Conservation (phyloP, 2,888 invertebrate species). For the Cephalotes varians region DNA sequence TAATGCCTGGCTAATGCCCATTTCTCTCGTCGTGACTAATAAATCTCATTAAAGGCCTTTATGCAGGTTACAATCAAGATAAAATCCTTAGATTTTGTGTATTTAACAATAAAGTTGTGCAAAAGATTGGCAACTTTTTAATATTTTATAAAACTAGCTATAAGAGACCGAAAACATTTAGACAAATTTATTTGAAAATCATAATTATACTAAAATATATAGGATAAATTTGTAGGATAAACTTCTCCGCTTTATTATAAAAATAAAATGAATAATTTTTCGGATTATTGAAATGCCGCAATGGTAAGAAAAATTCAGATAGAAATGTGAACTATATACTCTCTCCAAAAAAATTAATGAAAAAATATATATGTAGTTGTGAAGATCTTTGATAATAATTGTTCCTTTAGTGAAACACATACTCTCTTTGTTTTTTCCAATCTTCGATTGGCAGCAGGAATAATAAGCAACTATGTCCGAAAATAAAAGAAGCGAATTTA, state of each 20-base stretch:
- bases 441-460: no score
- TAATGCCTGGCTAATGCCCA: slow-evolving; percentile 40
- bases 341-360: no score
- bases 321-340: not conserved
- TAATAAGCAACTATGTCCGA: slow-evolving; percentile 8
- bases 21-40: slow-evolving; percentile 40
- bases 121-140: not conserved
- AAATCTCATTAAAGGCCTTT: slow-evolving; percentile 35
- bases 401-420: no score
- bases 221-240: not conserved
- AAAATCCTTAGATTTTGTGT: not conserved
- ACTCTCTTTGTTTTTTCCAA: no score
- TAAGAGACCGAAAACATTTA: not conserved
- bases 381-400: no score
- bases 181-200: not conserved
- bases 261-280: not conserved
- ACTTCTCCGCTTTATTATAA: not conserved
- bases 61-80: not conserved
- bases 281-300: no score
- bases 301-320: slow-evolving; percentile 14
- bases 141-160: not conserved
- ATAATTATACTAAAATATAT: not conserved
- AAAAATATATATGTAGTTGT: no score
- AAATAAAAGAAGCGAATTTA: slow-evolving; percentile 24
- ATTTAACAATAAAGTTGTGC: not conserved